A percentile compares a stretch with the other conserved stretches of the same genome.
phyloP scores from a whole-genome alignment of 2,113 vertebrate species.

The Nycticorax nycticorax region DNA sequence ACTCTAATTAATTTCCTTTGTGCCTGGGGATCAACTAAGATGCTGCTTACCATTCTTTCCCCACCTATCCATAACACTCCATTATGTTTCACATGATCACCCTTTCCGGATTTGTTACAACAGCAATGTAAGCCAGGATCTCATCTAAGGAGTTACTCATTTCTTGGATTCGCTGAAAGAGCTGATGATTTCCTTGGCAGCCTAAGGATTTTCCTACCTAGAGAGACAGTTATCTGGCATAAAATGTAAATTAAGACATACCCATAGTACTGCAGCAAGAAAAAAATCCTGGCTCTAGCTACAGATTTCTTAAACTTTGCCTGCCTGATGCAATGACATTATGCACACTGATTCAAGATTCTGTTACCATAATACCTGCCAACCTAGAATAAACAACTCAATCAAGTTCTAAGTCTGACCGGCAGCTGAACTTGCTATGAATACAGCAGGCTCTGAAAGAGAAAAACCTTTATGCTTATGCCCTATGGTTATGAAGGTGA shows the following conservation, averaged over 20 bases:
- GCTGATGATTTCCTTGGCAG: slow-evolving; percentile 3
- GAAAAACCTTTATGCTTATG: background rate
- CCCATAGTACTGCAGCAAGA: background rate
- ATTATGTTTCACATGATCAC: background rate
- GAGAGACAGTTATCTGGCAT: background rate
- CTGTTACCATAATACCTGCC: background rate
- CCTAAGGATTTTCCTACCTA: background rate
- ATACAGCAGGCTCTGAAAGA: background rate
- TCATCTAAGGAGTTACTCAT: background rate
- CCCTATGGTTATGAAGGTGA: background rate
- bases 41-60: background rate
- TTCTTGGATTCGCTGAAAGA: background rate
- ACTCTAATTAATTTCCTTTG: background rate
- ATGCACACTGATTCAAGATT: background rate
- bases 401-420: background rate
- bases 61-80: background rate
- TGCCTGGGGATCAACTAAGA: background rate
- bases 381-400: background rate
- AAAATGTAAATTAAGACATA: background rate
- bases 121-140: background rate
- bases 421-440: background rate
- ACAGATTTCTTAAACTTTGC: background rate
- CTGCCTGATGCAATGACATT: background rate
- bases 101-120: background rate
- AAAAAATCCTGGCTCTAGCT: background rate